Base-by-base conservation (phyloP, 2,888 invertebrate genomes). In the Hymenopus coronatus region DNA sequence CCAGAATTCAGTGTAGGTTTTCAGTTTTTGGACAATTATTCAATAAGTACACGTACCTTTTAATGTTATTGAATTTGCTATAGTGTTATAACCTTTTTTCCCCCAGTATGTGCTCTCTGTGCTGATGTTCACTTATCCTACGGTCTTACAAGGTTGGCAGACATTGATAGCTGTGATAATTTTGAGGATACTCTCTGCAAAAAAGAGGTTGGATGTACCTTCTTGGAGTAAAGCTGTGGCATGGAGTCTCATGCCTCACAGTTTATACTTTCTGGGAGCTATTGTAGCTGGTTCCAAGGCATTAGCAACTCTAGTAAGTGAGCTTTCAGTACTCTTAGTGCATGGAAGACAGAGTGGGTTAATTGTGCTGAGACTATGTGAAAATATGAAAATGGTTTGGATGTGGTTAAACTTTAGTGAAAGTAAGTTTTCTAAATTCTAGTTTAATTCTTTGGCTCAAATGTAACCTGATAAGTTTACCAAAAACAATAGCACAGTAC, bases 81-180 rank as follows among this genome's bases (percentile, higher is more conserved):
- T 8, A 40, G 12, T 40, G 12, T 12, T 40, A 12, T 40, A 15
- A 20, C 25, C 20, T 70, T 0, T 88, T 54, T 70, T 82, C 87
- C 89, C 89, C 15, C 91, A 92, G 92, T 92, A 92, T 91, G 92
- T 92, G 83, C 90, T 92, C 84, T 92, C 92, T 82, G 91, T 91
- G 88, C 90, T 92, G 83, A 91, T 91, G 54, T 92, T 92, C 90
- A 92, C 92, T 1, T 92, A 92, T 89, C 92, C 92, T 25, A 92
- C 92, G 28, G 91, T 92, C 33, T 92, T 91, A 89, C 92, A 92
- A 91, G 92, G 92, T 89, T 92, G 92, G 92, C 92, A 92, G 90
- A 92, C 92, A 28, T 89, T 92, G 46, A 91, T 92, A 28, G 92
- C 91, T 20, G 91, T 91, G 33, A 89, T 92, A 9, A 90, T 92